A percentile compares a stretch with the other conserved stretches of the same genome.
These are phyloP conservation scores for Calameuta idolon DNA, from an alignment of 2,888 invertebrate genomes.

Conservation along the genomic window DNA sequence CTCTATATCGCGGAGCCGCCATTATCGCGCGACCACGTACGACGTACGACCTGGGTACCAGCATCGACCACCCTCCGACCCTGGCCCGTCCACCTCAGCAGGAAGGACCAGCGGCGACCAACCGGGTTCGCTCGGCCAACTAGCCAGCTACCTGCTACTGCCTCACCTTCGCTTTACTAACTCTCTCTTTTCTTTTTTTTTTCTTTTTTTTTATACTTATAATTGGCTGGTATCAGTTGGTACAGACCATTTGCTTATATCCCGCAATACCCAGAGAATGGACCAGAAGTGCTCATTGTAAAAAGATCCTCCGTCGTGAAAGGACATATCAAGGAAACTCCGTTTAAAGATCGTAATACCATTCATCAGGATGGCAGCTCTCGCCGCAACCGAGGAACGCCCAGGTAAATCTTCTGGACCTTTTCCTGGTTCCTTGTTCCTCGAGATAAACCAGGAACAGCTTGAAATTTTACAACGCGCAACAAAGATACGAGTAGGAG, in stretches of 20 bases:
- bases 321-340: neutral
- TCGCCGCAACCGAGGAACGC: neutral
- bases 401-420: conserved; percentile 4
- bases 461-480: conserved; percentile 1
- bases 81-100: no score
- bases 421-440: neutral
- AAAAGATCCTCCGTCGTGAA: neutral
- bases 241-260: neutral
- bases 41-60: conserved; percentile 14
- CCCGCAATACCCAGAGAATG: neutral
- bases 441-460: conserved; percentile 8
- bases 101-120: no score
- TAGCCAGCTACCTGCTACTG: no score
- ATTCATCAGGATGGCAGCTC: neutral
- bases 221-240: neutral
- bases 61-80: no score
- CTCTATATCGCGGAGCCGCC: conserved; percentile 45
- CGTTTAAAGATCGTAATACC: conserved; percentile 8
- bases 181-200: neutral
- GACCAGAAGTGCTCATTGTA: neutral
- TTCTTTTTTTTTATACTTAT: neutral
- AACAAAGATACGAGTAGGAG: no score
- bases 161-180: no score
- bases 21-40: conserved; percentile 38
- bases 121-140: no score